Evolutionary conservation across 2,797 vertebrate genomes (phyloP), one percentile per base, ranked within the genome.

Genomic region (Rallus crepitans): DNA sequence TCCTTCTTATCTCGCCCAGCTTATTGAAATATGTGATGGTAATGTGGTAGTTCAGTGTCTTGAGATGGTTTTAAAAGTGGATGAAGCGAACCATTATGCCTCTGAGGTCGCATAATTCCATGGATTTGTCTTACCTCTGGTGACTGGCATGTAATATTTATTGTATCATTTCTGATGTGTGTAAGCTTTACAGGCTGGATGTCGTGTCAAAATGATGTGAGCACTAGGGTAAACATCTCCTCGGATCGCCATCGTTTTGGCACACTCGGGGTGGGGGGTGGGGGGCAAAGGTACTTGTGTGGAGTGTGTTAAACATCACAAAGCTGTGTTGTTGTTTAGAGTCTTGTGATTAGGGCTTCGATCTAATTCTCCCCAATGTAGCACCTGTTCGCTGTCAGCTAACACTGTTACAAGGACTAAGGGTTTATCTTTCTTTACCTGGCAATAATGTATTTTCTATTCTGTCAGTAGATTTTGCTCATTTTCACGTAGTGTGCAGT

Each of bases 401-500:
- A 47, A 87, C 77, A 82, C 86, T 92, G 57, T 96, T 95, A 70
- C 45, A 45, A 92, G 83, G 82, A 96, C 91, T 92, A 82, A 90
- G 42, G 72, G 61, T 87, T 91, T 86, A 28, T 88, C 33, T 90
- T 95, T 89, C 66, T 95, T 97, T 95, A 91, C 87, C 83, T 3
- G 47, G 89, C 95, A 96, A 96, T 94, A 95, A 96, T 50, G 71
- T 93, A 63, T 94, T 96, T 96, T 95, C 81, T 94, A 65, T 90
- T 77, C 66, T 40, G 59, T 94, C 82, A 39, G 45, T 90, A 91
- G 55, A 81, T 81, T 60, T 57, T 80, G 69, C 93, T 89, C 10
- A 78, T 92, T 93, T 82, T 79, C 40, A 71, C 84, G 84, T 96
- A 90, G 76, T 65, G 76, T 86, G 75, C 70, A 77, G 88, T 82